Conservation (phyloP, 2,888 invertebrate species). For the Malachius bipustulatus region DNA sequence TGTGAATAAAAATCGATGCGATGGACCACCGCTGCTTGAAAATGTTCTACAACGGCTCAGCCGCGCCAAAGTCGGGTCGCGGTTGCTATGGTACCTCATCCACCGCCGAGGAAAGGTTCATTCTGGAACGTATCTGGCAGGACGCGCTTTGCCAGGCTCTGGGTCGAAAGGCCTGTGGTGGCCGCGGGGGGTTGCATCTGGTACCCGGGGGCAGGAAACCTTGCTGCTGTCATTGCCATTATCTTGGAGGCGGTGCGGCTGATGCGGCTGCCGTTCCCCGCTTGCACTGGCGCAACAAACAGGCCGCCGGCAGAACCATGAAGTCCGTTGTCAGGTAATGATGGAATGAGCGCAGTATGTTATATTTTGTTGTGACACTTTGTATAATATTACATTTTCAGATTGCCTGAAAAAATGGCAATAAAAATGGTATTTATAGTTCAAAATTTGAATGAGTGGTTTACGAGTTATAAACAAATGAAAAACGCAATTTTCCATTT, state of each 20-base stretch:
- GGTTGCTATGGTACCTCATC: slow-evolving; percentile 19
- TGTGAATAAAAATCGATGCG: too few species aligned
- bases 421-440: too few species aligned
- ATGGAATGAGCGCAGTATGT: too few species aligned
- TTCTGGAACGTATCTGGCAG: slow-evolving; percentile 62
- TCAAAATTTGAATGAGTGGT: too few species aligned
- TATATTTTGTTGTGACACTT: too few species aligned
- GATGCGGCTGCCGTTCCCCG: slow-evolving; percentile 30
- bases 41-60: slow-evolving; percentile 17
- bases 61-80: slow-evolving; percentile 34
- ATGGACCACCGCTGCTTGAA: slow-evolving; percentile 6
- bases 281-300: background rate
- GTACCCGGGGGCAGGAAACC: too few species aligned
- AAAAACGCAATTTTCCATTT: too few species aligned
- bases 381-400: too few species aligned
- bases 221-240: slow-evolving; percentile 39
- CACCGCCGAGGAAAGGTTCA: slow-evolving; percentile 45
- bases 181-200: slow-evolving; percentile 9
- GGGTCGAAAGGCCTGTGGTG: slow-evolving; percentile 22
- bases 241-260: slow-evolving; percentile 37
- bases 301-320: slow-evolving; percentile 41
- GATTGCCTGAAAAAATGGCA: too few species aligned
- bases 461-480: too few species aligned
- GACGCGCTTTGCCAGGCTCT: slow-evolving; percentile 40
- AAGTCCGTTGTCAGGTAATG: slow-evolving; percentile 59